phyloP scores from a whole-genome alignment of 92 coral and sea anemone species.

The Bergia puertoricense region DNA sequence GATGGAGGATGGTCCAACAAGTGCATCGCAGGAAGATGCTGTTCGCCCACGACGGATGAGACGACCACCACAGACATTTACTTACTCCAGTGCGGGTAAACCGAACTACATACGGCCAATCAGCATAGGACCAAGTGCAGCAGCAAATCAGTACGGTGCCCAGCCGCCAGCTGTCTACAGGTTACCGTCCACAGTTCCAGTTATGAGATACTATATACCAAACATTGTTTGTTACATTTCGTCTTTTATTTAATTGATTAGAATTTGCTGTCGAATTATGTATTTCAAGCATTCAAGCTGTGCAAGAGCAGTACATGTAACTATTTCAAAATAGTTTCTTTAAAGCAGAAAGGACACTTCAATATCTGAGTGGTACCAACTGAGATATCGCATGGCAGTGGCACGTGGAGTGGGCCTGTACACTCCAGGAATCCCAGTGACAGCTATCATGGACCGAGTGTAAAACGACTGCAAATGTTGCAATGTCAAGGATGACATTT shows the following conservation, averaged over 20 bases:
- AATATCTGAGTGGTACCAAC: slow-evolving; percentile 21
- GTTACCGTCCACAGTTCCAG: slow-evolving; percentile 3
- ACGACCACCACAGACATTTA: slow-evolving; percentile 30
- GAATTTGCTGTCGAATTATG: not conserved
- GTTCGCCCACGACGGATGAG: slow-evolving; percentile 11
- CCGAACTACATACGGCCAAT: slow-evolving; percentile 14
- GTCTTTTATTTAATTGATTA: not conserved
- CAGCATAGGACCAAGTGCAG: slow-evolving; percentile 12
- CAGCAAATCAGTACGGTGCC: not conserved
- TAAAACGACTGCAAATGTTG: not conserved
- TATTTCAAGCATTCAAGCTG: not conserved
- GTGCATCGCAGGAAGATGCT: not conserved
- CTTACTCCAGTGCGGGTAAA: slow-evolving; percentile 25
- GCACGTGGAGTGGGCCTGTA: slow-evolving; percentile 5
- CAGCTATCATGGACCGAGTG: not conserved
- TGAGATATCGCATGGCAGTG: slow-evolving; percentile 22
- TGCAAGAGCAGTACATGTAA: not conserved
- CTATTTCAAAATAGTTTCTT: not conserved
- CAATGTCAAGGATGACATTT: slow-evolving; percentile 29
- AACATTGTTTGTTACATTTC: slow-evolving; percentile 10
- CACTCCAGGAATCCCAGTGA: not conserved
- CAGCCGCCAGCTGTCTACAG: not conserved
- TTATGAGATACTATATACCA: slow-evolving; percentile 12
- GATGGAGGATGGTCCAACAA: not conserved
- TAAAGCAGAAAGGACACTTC: not conserved